Evolutionary conservation across 2,113 vertebrate genomes (phyloP), one percentile per base, ranked within the genome.

Genomic region (Lontra canadensis): DNA sequence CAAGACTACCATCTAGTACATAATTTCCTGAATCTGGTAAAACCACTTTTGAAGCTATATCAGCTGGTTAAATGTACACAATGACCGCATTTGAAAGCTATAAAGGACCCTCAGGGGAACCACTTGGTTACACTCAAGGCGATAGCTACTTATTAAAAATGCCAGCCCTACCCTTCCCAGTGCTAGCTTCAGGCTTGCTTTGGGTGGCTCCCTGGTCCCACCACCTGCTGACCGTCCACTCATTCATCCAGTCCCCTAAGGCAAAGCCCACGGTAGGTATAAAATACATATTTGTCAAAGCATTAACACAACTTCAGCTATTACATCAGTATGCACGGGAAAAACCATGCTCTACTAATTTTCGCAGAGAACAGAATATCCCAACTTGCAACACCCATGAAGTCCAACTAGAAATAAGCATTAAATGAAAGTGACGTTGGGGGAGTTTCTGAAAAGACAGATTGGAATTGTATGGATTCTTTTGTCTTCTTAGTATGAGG

Each of bases 391-490:
- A 52, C 10, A 61, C 9, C 11, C 69, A 52, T 57, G 3, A 83
- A 39, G 34, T 65, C 1, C 14, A 81, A 59, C 82, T 20, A 86
- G 44, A 23, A 93, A 61, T 90, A 69, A 95, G 44, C 83, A 78
- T 25, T 52, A 82, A 96, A 85, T 65, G 31, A 78, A 88, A 89
- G 52, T 88, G 25, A 55, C 12, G 73, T 71, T 21, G 65, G 44
- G 39, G 89, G 14, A 94, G 59, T 44, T 76, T 82, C 34, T 85
- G 36, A 93, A 88, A 90, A 96, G 23, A 95, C 39, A 69, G 82
- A 76, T 7, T 65, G 44, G 74, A 92, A 73, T 52, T 23, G 1
- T 18, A 7, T 21, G 57, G 10, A 26, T 52, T 86, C 39, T 82
- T n/a, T 34, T 73, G 67, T 42, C 7, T 63, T 69, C 63, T 82